Base-by-base conservation (phyloP, 2,888 invertebrate species). In the Metacarcinus magister region DNA sequence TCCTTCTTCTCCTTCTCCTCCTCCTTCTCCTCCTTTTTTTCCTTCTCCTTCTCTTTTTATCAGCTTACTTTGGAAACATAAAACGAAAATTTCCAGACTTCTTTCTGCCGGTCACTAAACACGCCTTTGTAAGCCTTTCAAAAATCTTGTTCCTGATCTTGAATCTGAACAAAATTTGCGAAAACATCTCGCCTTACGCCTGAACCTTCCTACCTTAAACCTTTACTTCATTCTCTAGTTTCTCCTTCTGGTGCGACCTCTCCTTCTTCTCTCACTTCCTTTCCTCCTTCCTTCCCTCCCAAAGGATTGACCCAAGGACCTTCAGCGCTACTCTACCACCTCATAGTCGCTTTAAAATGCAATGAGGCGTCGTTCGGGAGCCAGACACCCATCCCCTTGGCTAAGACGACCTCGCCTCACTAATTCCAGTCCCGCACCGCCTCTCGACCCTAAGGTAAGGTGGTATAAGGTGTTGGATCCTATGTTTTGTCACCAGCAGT, bases 291-390 rank as follows among this genome's bases (percentile, higher is more conserved):
- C 67, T 67, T 82, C 32, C 7, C 28, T 32, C 82, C 82, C 32
- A 32, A 82, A 28, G 10, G 19, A 32, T 4, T 28, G 5, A 67
- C 8, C 5, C 0, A 13, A 82, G 82, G 32, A 82, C 32, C 82
- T 7, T 8, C 32, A 82, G 82, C 28, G 82, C 13, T 32, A 19
- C 82, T 82, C 82, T 32, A 8, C 82, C 32, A 32, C 82, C 82
- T 82, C 82, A 82, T 32, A 28, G 32, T 32, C 82, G 82, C 82
- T 82, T 82, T 82, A 82, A 82, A 32, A 82, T 82, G 82, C 82
- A 82, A 82, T 82, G 82, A 82, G 82, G 82, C 82, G 82, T 32
- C 32, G 13, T 28, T 8, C 32, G 82, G 8, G 82, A 32, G 0
- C 32, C 4, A 28, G 82, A 32, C 32, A 32, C 82, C 32, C 82